Evolutionary conservation across 2,888 invertebrate species (phyloP).

Genomic region (Erebia palarica): DNA sequence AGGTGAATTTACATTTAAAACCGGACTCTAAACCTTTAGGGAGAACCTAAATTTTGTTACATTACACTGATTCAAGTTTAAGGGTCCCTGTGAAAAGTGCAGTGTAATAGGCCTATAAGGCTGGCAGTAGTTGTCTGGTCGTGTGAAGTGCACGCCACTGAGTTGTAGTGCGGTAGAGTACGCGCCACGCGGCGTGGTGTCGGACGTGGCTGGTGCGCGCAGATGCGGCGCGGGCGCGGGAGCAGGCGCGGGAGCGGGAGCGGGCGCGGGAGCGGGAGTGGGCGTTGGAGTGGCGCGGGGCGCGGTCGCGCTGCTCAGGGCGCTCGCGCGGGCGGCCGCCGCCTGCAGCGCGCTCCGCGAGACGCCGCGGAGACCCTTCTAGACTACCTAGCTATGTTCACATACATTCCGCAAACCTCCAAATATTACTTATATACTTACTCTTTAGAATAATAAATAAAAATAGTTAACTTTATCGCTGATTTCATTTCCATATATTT

Average conservation of each 20-base stretch:
- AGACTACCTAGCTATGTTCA: background rate
- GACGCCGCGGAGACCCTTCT: constrained; percentile 10
- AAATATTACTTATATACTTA: background rate
- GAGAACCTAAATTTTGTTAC: too few species aligned
- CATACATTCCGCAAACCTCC: background rate
- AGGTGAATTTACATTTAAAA: too few species aligned
- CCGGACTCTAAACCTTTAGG: too few species aligned
- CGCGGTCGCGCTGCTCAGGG: constrained; percentile 26
- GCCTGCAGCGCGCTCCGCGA: constrained; percentile 36
- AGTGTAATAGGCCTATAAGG: too few species aligned
- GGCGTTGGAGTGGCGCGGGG: constrained; percentile 9
- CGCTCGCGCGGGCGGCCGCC: constrained; percentile 27
- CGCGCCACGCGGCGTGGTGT: background rate
- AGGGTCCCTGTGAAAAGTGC: too few species aligned
- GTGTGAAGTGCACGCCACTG: too few species aligned
- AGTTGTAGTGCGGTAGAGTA: background rate
- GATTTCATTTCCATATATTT: background rate
- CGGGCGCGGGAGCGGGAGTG: background rate
- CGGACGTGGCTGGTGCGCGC: background rate
- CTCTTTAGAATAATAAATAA: constrained; percentile 5
- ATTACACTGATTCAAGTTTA: too few species aligned
- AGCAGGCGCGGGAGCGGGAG: background rate
- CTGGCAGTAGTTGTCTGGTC: too few species aligned
- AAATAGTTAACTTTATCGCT: background rate
- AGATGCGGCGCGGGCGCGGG: constrained; percentile 16